Percentiles rank a stretch among this genome's conserved stretches.
phyloP scores from a whole-genome alignment of 2,888 invertebrate genomes.

The Acleris holmiana region DNA sequence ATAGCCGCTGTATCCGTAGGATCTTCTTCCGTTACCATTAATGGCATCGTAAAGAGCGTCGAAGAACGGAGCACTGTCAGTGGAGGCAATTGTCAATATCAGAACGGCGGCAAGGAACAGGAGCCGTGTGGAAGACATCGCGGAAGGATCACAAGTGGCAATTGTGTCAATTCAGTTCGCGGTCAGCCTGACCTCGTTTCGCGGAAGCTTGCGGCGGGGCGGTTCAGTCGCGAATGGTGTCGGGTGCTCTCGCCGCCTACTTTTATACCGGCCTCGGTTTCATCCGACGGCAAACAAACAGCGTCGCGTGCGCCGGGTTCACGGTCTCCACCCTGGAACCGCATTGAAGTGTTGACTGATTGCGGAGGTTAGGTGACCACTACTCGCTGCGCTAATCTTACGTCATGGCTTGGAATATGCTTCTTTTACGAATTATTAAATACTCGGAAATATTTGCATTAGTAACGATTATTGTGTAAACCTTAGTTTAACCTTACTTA shows the following conservation, averaged over 20 bases:
- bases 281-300: constrained; percentile 74
- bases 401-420: constrained; percentile 16
- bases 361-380: constrained; percentile 39
- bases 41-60: constrained; percentile 78
- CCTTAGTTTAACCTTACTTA: too few species aligned
- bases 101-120: constrained; percentile 54
- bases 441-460: too few species aligned
- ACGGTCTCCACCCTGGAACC: constrained; percentile 77
- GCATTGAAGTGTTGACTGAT: constrained; percentile 45
- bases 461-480: too few species aligned
- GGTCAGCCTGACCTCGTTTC: constrained; percentile 72
- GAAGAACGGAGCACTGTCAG: constrained; percentile 72
- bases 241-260: constrained; percentile 69
- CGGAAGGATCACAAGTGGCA: constrained; percentile 72
- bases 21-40: constrained; percentile 68
- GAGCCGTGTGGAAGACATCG: constrained; percentile 65
- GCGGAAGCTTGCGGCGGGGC: constrained; percentile 74
- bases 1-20: constrained; percentile 64
- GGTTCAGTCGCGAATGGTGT: constrained; percentile 79
- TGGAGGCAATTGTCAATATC: constrained; percentile 48
- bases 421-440: too few species aligned
- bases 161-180: constrained; percentile 76
- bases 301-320: constrained; percentile 67
- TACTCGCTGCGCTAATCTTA: constrained; percentile 23
- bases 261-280: constrained; percentile 83